These are phyloP conservation scores for Caenorhabditis auriculariae DNA, from an alignment of 2,888 invertebrate genomes.

Conservation along the genomic window DNA sequence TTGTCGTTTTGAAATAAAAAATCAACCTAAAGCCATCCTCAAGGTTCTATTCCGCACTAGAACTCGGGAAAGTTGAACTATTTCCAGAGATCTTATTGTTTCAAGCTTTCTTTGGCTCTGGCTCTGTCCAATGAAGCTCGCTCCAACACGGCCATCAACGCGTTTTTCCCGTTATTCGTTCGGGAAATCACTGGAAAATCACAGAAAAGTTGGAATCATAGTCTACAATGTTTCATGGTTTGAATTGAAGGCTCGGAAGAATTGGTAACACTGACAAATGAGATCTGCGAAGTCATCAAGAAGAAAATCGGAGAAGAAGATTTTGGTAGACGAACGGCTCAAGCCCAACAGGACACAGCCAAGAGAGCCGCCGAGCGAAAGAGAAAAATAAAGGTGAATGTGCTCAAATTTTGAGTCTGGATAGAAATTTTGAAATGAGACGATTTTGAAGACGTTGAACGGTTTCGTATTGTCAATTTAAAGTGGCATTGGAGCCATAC, in stretches of 20 bases:
- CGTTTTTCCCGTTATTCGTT: slow-evolving; percentile 44
- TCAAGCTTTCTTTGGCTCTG: slow-evolving; percentile 52
- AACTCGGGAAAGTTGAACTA: not conserved
- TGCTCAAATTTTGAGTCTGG: not conserved
- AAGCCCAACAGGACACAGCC: slow-evolving; percentile 29
- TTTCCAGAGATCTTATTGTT: slow-evolving; percentile 49
- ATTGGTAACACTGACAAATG: slow-evolving; percentile 40
- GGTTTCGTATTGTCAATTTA: no score
- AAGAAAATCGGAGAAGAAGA: slow-evolving; percentile 43
- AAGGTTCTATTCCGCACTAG: slow-evolving; percentile 26
- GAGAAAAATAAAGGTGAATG: slow-evolving; percentile 28
- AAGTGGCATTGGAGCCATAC: no score
- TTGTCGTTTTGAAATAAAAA: slow-evolving; percentile 42
- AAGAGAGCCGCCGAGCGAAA: slow-evolving; percentile 36
- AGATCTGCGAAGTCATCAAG: slow-evolving; percentile 50
- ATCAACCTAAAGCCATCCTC: slow-evolving; percentile 29
- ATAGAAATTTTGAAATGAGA: not conserved
- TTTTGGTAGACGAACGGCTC: slow-evolving; percentile 33
- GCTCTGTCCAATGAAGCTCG: slow-evolving; percentile 17
- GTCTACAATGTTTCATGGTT: no score
- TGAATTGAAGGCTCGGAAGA: slow-evolving; percentile 45
- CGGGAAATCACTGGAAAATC: slow-evolving; percentile 51
- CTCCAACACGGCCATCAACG: slow-evolving; percentile 14
- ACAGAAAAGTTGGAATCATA: no score
- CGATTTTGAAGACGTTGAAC: no score